A percentile compares a stretch with the other conserved stretches of the same genome.
Evolutionary conservation across 2,113 vertebrate species (phyloP).

Genomic region (Hemichromis elongatus): DNA sequence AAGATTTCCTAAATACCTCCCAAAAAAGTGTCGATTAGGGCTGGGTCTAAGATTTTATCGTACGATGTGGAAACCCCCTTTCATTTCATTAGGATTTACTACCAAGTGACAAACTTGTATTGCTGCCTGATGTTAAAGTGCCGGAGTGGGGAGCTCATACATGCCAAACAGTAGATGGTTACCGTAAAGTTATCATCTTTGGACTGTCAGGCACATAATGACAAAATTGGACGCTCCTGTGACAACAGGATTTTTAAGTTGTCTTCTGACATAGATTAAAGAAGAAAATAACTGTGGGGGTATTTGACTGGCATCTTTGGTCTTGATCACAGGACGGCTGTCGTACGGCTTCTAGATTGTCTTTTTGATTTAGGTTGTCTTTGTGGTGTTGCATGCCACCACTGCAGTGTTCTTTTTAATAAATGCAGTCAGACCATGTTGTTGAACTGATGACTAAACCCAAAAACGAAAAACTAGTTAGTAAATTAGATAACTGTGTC

Average conservation of each 20-base stretch:
- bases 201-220: not conserved
- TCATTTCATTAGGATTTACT: not conserved
- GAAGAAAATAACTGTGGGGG: not conserved
- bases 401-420: not conserved
- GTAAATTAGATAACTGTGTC: not conserved
- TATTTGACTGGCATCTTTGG: not conserved
- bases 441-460: not conserved
- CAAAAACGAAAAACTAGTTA: not conserved
- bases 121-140: not conserved
- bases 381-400: not conserved
- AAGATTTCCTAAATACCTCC: not conserved
- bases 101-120: not conserved
- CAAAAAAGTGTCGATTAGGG: not conserved
- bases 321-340: not conserved
- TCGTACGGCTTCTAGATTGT: not conserved
- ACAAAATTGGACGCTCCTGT: not conserved
- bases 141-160: not conserved
- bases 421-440: not conserved
- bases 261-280: not conserved
- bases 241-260: not conserved
- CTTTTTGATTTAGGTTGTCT: not conserved
- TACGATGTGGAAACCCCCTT: not conserved
- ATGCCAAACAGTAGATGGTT: too few relatives aligned
- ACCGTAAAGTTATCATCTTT: not conserved
- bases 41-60: not conserved